Conservation (phyloP, 2,888 invertebrate genomes). For the Crossocerus cetratus region DNA sequence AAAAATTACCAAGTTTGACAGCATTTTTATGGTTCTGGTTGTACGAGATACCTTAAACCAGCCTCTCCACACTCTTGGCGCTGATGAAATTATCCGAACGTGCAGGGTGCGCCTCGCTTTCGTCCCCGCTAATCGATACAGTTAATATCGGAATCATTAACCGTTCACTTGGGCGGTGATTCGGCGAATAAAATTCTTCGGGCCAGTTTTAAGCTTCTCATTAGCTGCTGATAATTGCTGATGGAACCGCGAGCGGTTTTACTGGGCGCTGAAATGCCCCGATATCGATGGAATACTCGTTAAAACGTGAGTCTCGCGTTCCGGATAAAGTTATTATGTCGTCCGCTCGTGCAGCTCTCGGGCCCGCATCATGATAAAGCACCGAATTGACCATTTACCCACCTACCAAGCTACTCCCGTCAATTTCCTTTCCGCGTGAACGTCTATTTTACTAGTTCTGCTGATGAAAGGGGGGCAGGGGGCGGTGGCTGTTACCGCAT, state of each 20-base stretch:
- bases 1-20: too few species aligned
- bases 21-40: too few species aligned
- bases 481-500: too few species aligned
- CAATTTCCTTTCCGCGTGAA: too few species aligned
- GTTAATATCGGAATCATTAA: slow-evolving; percentile 18
- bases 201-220: slow-evolving; percentile 31
- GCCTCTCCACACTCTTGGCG: background rate
- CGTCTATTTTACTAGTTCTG: too few species aligned
- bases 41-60: too few species aligned
- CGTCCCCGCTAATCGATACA: background rate
- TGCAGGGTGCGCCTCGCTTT: background rate
- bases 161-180: slow-evolving; percentile 19
- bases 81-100: background rate
- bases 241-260: background rate
- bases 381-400: too few species aligned
- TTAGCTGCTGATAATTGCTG: slow-evolving; percentile 19
- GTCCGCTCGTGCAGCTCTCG: too few species aligned
- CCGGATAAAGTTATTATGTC: slow-evolving; percentile 4
- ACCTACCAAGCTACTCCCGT: too few species aligned
- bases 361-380: too few species aligned
- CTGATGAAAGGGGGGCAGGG: too few species aligned
- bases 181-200: slow-evolving; percentile 25
- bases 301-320: background rate
- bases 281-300: background rate
- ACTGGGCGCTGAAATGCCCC: background rate